These are phyloP conservation scores for Cryptomyrus ogoouensis DNA, from an alignment of 2,113 vertebrate genomes.

Conservation along the genomic window DNA sequence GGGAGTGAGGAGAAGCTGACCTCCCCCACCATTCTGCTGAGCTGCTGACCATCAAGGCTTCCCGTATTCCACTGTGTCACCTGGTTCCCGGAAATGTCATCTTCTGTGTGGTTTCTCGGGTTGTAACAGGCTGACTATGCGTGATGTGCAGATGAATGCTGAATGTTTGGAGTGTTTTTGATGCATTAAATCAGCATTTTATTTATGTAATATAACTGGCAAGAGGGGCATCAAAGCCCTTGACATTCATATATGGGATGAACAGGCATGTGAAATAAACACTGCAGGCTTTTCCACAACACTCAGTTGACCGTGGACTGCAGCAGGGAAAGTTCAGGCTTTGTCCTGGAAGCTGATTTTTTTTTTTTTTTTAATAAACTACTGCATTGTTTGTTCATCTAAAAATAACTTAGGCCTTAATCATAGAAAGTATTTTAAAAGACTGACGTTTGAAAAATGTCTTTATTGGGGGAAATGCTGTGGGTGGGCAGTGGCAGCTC, in stretches of 20 bases:
- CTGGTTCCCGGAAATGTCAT: neutral
- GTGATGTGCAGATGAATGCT: neutral
- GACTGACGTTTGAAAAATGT: neutral
- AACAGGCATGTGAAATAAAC: neutral
- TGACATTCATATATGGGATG: neutral
- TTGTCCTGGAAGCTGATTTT: neutral
- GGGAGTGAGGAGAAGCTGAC: neutral
- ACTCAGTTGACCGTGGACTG: neutral
- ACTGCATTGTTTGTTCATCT: neutral
- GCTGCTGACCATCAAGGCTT: neutral
- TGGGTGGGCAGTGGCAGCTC: neutral
- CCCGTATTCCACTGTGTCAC: neutral
- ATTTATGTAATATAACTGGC: slow-evolving; percentile 9
- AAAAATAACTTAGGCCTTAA: neutral
- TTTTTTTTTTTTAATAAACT: neutral
- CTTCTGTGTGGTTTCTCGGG: neutral
- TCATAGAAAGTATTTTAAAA: neutral
- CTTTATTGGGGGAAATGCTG: neutral
- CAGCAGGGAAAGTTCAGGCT: neutral
- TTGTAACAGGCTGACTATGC: neutral
- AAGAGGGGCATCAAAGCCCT: neutral
- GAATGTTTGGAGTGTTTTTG: neutral
- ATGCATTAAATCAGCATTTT: neutral
- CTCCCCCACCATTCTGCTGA: neutral
- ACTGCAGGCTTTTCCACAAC: neutral